These are phyloP conservation scores for Tetramorium alpestre DNA, from an alignment of 1,140 invertebrate species.

Conservation along the genomic window DNA sequence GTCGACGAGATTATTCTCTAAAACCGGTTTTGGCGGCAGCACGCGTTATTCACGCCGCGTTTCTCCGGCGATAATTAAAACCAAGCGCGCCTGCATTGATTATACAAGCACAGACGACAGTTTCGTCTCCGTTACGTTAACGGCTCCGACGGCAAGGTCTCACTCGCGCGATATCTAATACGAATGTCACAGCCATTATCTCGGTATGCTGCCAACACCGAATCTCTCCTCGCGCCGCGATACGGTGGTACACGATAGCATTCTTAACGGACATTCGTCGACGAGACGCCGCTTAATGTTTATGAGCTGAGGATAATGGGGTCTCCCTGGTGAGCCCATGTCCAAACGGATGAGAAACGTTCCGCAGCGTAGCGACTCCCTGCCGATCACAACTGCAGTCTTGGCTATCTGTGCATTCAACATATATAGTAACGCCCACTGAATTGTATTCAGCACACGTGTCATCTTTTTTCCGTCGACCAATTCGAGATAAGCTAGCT, in stretches of 20 bases:
- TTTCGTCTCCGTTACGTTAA: constrained; percentile 3
- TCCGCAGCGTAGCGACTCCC: constrained; percentile 21
- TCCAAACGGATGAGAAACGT: constrained; percentile 60
- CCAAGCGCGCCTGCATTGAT: constrained; percentile 23
- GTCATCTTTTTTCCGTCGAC: background rate
- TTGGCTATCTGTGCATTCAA: background rate
- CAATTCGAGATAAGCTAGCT: constrained; percentile 26
- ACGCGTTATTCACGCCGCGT: background rate
- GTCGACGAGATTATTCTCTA: background rate
- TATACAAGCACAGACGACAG: constrained; percentile 22
- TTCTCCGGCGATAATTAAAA: constrained; percentile 37
- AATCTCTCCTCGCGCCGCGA: background rate
- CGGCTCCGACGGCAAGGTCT: background rate
- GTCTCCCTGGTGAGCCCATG: constrained; percentile 40
- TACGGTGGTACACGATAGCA: constrained; percentile 31
- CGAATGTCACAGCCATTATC: constrained; percentile 21
- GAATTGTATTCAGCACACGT: constrained; percentile 47
- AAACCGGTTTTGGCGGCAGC: constrained; percentile 13
- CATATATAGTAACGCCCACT: constrained; percentile 21
- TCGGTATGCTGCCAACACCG: background rate
- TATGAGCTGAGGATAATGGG: constrained; percentile 61
- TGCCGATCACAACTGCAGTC: constrained; percentile 17
- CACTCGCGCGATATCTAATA: constrained; percentile 8
- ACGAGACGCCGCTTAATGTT: constrained; percentile 55
- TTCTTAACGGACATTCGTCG: constrained; percentile 51